Conservation (phyloP, 53 echinoderm and acorn worm species). For the Hippasteria phrygiana region DNA sequence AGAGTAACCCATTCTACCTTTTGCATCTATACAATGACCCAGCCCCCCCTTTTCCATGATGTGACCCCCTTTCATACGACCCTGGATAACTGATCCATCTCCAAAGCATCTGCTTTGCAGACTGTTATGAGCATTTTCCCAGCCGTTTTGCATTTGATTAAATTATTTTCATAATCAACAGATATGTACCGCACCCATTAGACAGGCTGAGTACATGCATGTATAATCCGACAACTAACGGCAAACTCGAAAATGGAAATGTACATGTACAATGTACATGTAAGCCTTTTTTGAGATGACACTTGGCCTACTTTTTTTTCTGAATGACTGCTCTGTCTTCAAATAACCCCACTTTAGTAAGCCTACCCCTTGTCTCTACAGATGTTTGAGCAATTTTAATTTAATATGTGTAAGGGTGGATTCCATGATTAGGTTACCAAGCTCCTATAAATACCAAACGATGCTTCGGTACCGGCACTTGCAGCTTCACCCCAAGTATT, state of each 20-base stretch:
- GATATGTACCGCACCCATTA: not conserved
- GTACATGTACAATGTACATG: too few relatives aligned
- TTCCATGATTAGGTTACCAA: slow-evolving; percentile 40
- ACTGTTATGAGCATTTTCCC: not conserved
- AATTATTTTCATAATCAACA: not conserved
- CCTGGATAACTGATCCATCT: not conserved
- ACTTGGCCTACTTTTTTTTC: not conserved
- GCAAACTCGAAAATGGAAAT: too few relatives aligned
- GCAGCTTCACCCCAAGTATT: slow-evolving; percentile 10
- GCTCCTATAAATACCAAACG: not conserved
- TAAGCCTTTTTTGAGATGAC: not conserved
- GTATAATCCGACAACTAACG: too few relatives aligned
- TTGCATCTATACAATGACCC: too few relatives aligned
- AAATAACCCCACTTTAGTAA: slow-evolving; percentile 9
- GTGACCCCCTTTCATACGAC: not conserved
- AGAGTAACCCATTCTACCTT: too few relatives aligned
- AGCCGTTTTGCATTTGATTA: not conserved
- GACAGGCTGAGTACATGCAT: not conserved
- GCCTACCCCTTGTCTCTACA: not conserved
- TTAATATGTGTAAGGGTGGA: slow-evolving; percentile 49
- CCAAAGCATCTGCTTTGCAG: not conserved
- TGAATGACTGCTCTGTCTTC: slow-evolving; percentile 24
- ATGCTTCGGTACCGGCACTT: not conserved
- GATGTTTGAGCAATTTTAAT: slow-evolving; percentile 46
- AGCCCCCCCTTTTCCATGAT: too few relatives aligned